Conservation (phyloP, 2,888 invertebrate genomes). For the Tipula confusa region DNA sequence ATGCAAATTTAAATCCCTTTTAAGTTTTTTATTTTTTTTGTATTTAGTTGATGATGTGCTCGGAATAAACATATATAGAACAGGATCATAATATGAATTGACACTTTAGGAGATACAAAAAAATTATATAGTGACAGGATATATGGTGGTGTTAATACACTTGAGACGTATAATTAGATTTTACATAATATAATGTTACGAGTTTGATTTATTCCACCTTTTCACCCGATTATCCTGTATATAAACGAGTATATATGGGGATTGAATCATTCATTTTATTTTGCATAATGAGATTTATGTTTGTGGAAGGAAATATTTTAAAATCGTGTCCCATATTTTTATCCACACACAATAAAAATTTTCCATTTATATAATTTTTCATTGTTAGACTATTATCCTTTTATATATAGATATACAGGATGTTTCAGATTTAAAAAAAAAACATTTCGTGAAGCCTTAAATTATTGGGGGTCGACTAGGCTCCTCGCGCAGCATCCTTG, state of each 20-base stretch:
- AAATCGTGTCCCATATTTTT: not conserved
- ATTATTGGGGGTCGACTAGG: no score
- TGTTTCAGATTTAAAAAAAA: no score
- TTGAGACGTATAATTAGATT: not conserved
- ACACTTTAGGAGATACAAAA: not conserved
- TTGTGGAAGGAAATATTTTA: slow-evolving; percentile 12
- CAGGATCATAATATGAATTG: not conserved
- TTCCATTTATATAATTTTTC: not conserved
- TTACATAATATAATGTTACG: not conserved
- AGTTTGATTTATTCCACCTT: not conserved
- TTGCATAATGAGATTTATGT: slow-evolving; percentile 17
- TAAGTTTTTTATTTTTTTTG: not conserved
- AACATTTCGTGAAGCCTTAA: no score
- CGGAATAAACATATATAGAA: not conserved
- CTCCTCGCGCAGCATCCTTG: no score
- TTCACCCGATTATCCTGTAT: not conserved
- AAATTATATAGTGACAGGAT: not conserved
- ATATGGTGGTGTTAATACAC: not conserved
- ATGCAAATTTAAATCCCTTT: slow-evolving; percentile 20
- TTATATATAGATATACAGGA: not conserved
- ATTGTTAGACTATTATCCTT: not conserved
- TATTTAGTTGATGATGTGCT: no score
- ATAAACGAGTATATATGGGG: no score
- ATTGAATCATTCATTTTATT: not conserved
- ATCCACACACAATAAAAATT: not conserved